Evolutionary conservation across 2,113 vertebrate species (phyloP), one percentile per base, ranked within the genome.

Genomic region (Willisornis vidua): DNA sequence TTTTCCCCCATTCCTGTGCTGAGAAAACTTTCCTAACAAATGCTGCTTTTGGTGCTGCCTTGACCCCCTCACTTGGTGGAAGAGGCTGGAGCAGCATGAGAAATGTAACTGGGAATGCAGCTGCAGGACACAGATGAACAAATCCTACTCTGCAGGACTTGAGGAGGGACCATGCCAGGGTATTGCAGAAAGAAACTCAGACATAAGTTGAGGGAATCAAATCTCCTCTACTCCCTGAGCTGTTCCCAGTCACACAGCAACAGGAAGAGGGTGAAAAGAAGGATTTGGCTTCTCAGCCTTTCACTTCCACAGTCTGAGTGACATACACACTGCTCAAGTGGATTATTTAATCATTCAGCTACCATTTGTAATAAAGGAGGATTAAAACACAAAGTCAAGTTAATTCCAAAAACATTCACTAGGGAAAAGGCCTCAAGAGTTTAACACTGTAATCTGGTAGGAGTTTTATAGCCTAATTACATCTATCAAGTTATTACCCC

Each of bases 311-410:
- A 62, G 43, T 54, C 7, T 74, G 72, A 93, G 83, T 81, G 93
- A 93, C 89, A 87, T 8, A 25, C 28, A 61, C 19, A 7, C 68
- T 66, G 75, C 88, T 86, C 83, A 94, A 93, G 55, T 88, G 61
- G 78, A 94, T 95, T 93, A 91, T 74, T 91, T 67, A 77, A 65
- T 88, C 79, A 93, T 90, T 93, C 76, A 71, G 92, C 80, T 78
- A 77, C 76, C 80, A 72, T 89, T 90, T 90, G 49, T 75, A 93
- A 81, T 65, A 90, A 89, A 86, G 70, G 61, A 86, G 37, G 83
- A 93, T 96, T 96, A 95, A 93, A 88, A 88, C 72, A 85, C 68
- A 74, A 80, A 92, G 35, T 74, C 61, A 86, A 74, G 19, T 31
- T 41, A 95, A 93, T 52, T 86, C 61, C 20, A 81, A 49, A 81